Evolutionary conservation across 2,888 invertebrate species (phyloP), one percentile per base, ranked within the genome.

Genomic region (Leptinotarsa peninsularis): DNA sequence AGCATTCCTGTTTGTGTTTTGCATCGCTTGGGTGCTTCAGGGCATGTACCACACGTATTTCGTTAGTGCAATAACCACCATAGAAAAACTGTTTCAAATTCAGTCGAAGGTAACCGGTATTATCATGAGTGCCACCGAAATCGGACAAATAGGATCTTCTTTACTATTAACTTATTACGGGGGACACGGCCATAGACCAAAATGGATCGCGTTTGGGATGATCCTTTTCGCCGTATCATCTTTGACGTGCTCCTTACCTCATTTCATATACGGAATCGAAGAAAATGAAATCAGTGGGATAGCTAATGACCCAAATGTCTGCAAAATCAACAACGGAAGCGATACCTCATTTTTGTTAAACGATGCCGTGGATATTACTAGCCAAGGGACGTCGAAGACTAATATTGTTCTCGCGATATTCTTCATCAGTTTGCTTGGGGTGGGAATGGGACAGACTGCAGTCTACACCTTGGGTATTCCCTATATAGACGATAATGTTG

Each of bases 31-130:
- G 94, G 95, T 96, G 56, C 89, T 94, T 75, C 94, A 94, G 89
- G 97, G 97, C 77, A 97, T 97, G 95, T 97, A 95, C 89, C 95
- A 95, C 89, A 97, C 97, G 60, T 97, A 97, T 88, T 96, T 97
- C 88, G 97, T 97, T 75, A 96, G 96, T 87, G 96, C 96, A 81
- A 96, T 97, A 85, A 97, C 97, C 74, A 97, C 97, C 50, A 94
- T 97, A 80, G 97, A 97, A 88, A 97, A 96, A 88, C 90, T 97
- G 77, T 97, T 96, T 88, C 95, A 95, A 90, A 94, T 97, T 78
- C 96, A 96, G 88, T 96, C 96, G 75, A 96, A 95, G 89, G 96
- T 96, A 60, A 97, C 96, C 0, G 97, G 97, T 0, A 93, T 96
- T 74, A 92, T 97, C 83, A 91, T 97, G 91, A 95, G 96, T 82